A percentile compares a stretch with the other conserved stretches of the same genome.
Evolutionary conservation across 2,113 vertebrate genomes (phyloP).

Genomic region (Gallinago paraguaiae): DNA sequence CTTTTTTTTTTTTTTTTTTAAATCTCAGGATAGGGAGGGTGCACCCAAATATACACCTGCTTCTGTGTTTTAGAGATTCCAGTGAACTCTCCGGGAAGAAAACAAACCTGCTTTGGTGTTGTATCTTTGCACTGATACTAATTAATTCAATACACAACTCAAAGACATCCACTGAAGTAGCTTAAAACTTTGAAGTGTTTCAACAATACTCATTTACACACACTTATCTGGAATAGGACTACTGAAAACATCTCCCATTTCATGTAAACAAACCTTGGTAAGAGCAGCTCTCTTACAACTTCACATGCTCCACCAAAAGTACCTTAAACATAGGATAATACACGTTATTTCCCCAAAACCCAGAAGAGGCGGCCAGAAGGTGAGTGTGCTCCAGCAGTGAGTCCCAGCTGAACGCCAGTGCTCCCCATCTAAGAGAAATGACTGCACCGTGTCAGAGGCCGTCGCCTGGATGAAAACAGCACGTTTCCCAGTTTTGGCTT

Average conservation of each 20-base stretch:
- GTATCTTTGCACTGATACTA: not conserved
- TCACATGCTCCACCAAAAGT: rapidly evolving
- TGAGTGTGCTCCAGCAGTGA: rapidly evolving
- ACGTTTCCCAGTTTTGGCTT: not conserved
- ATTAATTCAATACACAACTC: too few relatives aligned
- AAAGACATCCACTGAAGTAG: not conserved
- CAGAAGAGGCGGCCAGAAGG: rapidly evolving
- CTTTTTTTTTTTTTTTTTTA: too few relatives aligned
- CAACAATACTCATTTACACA: rapidly evolving
- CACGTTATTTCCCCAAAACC: not conserved
- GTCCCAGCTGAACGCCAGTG: not conserved
- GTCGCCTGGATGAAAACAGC: rapidly evolving
- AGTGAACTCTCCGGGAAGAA: not conserved
- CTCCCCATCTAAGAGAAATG: not conserved
- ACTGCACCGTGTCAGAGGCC: rapidly evolving
- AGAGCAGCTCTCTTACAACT: rapidly evolving
- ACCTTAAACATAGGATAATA: rapidly evolving
- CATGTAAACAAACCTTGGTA: rapidly evolving
- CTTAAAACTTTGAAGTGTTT: not conserved
- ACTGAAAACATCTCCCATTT: not conserved
- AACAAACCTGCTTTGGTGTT: rapidly evolving
- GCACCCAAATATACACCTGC: not conserved
- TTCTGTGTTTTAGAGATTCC: not conserved
- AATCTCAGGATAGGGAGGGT: too few relatives aligned
- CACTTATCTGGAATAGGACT: rapidly evolving